phyloP scores from a whole-genome alignment of 2,888 invertebrate genomes.

The Tridacna gigas region DNA sequence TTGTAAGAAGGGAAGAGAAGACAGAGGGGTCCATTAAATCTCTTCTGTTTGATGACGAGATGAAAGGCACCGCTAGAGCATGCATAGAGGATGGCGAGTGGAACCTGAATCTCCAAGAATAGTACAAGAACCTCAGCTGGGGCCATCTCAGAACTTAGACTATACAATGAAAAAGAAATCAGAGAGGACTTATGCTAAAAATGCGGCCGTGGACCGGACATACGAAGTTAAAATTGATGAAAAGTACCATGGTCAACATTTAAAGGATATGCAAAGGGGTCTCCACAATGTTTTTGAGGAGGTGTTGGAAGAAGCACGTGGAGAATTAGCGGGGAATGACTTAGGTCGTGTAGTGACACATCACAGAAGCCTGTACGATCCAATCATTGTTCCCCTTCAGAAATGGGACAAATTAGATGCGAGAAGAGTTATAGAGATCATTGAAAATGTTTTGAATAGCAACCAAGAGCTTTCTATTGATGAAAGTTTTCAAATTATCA shows the following conservation, averaged over 20 bases:
- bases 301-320: slow-evolving; percentile 15
- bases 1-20: too few species aligned
- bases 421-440: slow-evolving; percentile 17
- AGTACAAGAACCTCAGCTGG: too few species aligned
- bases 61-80: too few species aligned
- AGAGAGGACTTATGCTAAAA: slow-evolving; percentile 25
- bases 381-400: slow-evolving; percentile 53
- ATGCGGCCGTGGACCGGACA: slow-evolving; percentile 7
- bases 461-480: slow-evolving; percentile 50
- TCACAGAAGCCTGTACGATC: slow-evolving; percentile 40
- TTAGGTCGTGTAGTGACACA: slow-evolving; percentile 37
- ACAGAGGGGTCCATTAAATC: too few species aligned
- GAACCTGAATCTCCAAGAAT: too few species aligned
- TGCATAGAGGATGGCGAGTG: too few species aligned
- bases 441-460: slow-evolving; percentile 59
- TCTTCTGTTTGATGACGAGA: too few species aligned
- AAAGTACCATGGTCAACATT: slow-evolving; percentile 1
- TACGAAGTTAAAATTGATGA: slow-evolving; percentile 27
- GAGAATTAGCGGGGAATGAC: slow-evolving; percentile 27
- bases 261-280: slow-evolving; percentile 4
- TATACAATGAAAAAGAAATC: slow-evolving; percentile 22
- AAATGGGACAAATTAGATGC: slow-evolving; percentile 42
- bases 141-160: too few species aligned
- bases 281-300: slow-evolving; percentile 27
- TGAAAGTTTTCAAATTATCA: slow-evolving; percentile 45